A percentile compares a stretch with the other conserved stretches of the same genome.
Evolutionary conservation across 2,888 invertebrate genomes (phyloP).

Genomic region (Drepana falcataria): DNA sequence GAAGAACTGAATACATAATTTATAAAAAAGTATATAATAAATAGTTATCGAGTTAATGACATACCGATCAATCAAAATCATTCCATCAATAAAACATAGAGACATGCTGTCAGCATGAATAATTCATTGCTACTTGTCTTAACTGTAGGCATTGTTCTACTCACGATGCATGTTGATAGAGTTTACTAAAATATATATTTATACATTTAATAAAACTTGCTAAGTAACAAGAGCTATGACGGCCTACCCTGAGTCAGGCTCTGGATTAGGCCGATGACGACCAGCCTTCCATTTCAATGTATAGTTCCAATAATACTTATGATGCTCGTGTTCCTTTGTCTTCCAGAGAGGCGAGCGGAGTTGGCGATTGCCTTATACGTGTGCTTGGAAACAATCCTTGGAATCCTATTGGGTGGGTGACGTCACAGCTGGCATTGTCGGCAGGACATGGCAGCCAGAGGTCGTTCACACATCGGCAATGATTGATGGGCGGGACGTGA

Average conservation of each 20-base stretch:
- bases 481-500: constrained; percentile 57
- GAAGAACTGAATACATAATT: no score
- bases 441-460: constrained; percentile 36
- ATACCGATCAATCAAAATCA: constrained; percentile 1
- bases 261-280: not conserved
- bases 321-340: not conserved
- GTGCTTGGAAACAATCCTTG: not conserved
- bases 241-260: not conserved
- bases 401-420: constrained; percentile 18
- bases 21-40: no score
- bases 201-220: not conserved
- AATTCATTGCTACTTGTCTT: not conserved
- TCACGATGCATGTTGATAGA: not conserved
- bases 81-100: not conserved
- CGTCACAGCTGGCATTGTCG: constrained; percentile 40
- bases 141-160: not conserved
- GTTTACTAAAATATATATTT: not conserved
- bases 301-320: not conserved
- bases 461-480: constrained; percentile 46
- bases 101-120: not conserved
- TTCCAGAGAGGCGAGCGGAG: not conserved
- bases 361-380: not conserved
- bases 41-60: constrained; percentile 6
- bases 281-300: not conserved
- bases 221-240: no score